These are phyloP conservation scores for Phanerotoma sp. DNA, from an alignment of 2,888 invertebrate species.

Conservation along the genomic window DNA sequence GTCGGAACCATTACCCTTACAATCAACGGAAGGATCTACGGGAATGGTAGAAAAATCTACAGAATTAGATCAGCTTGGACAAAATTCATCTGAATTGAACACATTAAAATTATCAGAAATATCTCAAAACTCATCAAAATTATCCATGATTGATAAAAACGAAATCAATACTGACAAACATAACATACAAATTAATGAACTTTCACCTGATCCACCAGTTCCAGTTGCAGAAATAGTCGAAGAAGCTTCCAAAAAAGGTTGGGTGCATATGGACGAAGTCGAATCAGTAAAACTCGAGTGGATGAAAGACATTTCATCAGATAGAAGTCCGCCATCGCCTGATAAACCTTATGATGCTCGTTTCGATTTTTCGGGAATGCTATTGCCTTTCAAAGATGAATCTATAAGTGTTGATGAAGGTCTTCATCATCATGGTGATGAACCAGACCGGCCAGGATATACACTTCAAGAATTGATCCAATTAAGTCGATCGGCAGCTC, in stretches of 20 bases:
- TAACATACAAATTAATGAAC: conserved; percentile 35
- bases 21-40: too few relatives aligned
- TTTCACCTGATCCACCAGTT: conserved; percentile 34
- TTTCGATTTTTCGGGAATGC: conserved; percentile 77
- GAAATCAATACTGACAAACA: conserved; percentile 18
- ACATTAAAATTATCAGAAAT: too few relatives aligned
- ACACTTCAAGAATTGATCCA: conserved; percentile 85
- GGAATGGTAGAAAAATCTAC: conserved; percentile 24
- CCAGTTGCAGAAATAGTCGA: conserved; percentile 42
- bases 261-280: conserved; percentile 83
- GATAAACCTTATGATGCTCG: conserved; percentile 74
- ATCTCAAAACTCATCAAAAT: too few relatives aligned
- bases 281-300: conserved; percentile 87
- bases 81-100: too few relatives aligned
- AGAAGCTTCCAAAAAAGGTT: conserved; percentile 65
- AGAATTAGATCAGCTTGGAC: too few relatives aligned
- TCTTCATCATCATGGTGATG: conserved; percentile 91
- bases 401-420: conserved; percentile 64
- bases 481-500: conserved; percentile 72
- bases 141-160: background rate
- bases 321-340: conserved; percentile 47
- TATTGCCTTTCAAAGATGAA: conserved; percentile 71
- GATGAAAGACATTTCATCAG: conserved; percentile 72
- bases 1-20: too few relatives aligned
- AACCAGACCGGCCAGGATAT: conserved; percentile 89